These are phyloP conservation scores for Drosophila pruinosa DNA, from an alignment of 1,140 invertebrate genomes.

Conservation along the genomic window DNA sequence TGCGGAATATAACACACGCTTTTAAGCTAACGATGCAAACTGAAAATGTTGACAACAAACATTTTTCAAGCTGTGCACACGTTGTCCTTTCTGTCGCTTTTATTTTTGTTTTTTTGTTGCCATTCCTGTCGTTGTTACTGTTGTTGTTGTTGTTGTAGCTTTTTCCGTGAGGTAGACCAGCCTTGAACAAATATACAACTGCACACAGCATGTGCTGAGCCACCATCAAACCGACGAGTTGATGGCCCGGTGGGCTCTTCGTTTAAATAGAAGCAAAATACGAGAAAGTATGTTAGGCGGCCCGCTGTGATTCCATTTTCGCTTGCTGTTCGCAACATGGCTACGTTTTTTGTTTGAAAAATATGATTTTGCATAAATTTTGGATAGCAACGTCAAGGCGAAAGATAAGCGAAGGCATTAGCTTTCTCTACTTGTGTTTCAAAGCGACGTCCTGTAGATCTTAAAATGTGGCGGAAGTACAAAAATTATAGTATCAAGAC, in stretches of 20 bases:
- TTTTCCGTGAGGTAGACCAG: conserved; percentile 52
- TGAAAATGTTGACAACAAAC: conserved; percentile 81
- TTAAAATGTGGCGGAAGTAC: conserved; percentile 14
- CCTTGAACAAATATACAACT: conserved; percentile 67
- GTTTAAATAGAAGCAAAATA: conserved; percentile 63
- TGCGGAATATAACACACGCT: conserved; percentile 49
- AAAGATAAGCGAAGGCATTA: conserved; percentile 51
- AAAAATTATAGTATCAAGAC: conserved; percentile 52
- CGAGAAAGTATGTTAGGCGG: conserved; percentile 22
- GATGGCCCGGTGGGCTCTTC: conserved; percentile 27
- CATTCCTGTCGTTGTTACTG: background rate
- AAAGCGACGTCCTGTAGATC: conserved; percentile 54
- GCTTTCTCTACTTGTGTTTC: conserved; percentile 36
- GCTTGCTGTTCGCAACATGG: conserved; percentile 35
- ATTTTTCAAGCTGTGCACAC: conserved; percentile 77
- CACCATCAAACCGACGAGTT: conserved; percentile 28
- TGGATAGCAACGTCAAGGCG: conserved; percentile 54
- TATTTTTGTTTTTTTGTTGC: background rate
- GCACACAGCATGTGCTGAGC: conserved; percentile 13
- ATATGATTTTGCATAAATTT: conserved; percentile 78
- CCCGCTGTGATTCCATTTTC: conserved; percentile 75
- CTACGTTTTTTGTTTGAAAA: conserved; percentile 52
- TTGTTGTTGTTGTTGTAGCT: background rate
- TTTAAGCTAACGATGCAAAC: conserved; percentile 81
- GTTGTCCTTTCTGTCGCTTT: conserved; percentile 40